phyloP scores from a whole-genome alignment of 2,113 vertebrate genomes.

The Phalacrocorax brasilianus region DNA sequence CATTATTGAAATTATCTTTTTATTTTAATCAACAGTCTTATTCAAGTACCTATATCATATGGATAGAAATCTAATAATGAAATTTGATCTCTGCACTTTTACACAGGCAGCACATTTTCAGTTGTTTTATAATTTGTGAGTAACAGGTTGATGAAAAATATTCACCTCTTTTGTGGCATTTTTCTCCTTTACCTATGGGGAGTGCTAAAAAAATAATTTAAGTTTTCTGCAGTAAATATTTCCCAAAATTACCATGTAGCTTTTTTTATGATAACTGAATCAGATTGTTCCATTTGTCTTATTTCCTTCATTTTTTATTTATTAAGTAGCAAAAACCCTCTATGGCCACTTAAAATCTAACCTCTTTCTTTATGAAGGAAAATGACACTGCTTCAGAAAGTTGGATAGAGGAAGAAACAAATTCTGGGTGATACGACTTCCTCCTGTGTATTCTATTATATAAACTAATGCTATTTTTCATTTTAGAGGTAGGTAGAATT shows the following conservation, averaged over 20 bases:
- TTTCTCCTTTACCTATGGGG: background rate
- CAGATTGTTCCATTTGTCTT: background rate
- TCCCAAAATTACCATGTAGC: background rate
- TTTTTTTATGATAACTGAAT: background rate
- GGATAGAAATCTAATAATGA: background rate
- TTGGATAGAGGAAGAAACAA: background rate
- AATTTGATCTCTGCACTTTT: background rate
- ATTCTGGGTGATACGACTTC: accelerated
- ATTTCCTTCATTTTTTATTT: background rate
- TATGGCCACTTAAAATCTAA: background rate
- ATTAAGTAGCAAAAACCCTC: background rate
- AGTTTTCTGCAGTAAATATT: background rate
- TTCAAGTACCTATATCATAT: background rate
- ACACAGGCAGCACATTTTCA: background rate
- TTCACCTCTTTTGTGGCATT: background rate
- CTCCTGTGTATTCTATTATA: background rate
- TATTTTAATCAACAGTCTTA: background rate
- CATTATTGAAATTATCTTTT: background rate
- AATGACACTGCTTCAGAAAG: background rate
- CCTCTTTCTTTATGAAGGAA: background rate
- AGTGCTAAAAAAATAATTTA: background rate
- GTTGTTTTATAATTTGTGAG: background rate
- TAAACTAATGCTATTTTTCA: background rate
- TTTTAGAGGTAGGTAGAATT: background rate
- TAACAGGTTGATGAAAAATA: background rate